Base-by-base conservation (phyloP, 2,888 invertebrate species). In the Pristionchus japonicus region DNA sequence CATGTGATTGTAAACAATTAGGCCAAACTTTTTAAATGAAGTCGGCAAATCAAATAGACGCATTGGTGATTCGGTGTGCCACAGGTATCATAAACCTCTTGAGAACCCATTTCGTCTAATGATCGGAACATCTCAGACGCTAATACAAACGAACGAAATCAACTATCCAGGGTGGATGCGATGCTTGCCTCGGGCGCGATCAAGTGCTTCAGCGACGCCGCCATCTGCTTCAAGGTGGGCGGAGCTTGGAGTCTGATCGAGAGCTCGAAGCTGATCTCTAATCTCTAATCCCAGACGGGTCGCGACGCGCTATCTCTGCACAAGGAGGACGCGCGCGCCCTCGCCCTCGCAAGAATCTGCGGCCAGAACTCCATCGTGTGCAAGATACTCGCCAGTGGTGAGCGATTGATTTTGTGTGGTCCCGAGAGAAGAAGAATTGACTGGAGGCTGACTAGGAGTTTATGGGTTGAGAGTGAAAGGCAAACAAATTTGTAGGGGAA, bases 151-250 rank as follows among this genome's bases (percentile, higher is more conserved):
- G 13, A 37, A 43, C 27, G 57, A 11, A 27, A 20, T 31, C 34
- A 43, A 17, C 11, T 7, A 43, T 87, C 20, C 40, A 87, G 87
- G 34, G 7, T 47, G 52, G 77, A 77, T 27, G 31, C 20, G 40
- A 40, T 80, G 49, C 13, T 37, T 13, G 47, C n/a, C 11, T 20
- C 34, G 31, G 87, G 87, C 15, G 77, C 49, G 6, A 43, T 27
- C 3, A 49, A 82, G 37, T 83, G 74, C 37, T 87, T 89, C 52
- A 40, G n/a, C 13, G 87, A 89, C 20, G 89, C 87, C n/a, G 80
- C 64, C 49, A 13, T 7, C 11, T 27, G 43, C 31, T 89, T 89
- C 70, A 47, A 64, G 34, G 52, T 57, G n/a, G n/a, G 40, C 20
- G 80, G 15, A 47, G 20, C 9, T 47, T 64, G 31, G 40, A 34